Evolutionary conservation across 2,888 invertebrate genomes (phyloP), one percentile per base, ranked within the genome.

Genomic region (Andrena hattorfiana): DNA sequence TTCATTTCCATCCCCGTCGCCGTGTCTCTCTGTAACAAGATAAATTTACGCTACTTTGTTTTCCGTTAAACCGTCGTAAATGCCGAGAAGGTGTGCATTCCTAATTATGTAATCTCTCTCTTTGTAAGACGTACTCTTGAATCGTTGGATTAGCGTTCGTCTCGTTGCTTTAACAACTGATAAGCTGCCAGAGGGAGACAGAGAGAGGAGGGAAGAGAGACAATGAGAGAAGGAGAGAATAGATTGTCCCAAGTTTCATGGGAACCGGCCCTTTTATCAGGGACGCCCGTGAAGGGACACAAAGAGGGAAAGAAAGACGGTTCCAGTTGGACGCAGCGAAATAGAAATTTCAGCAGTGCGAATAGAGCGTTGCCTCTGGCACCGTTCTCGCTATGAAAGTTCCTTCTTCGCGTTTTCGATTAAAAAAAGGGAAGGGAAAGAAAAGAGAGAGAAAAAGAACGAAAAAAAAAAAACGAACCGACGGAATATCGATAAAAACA

Each of bases 181-280:
- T 83, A 78, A 85, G 85, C 68, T 74, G 66, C 64, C 28, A 62
- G 73, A 54, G 64, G 60, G 26, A 59, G 66, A 20, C 32, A 80
- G 13, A 23, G 48, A 1, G 26, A 4, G 54, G 20, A 51, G 20
- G 51, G 20, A 51, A 51, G 7, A 20, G 8, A 20, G 20, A 23
- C 2, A 54, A 10, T 8, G 23, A 20, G 51, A 20, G n/a, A 20
- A 51, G 8, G 51, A 20, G 54, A 23, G 74, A 73, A 84, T 77
- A 86, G 87, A 77, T 86, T 86, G 83, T 84, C 66, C 78, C 74
- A 71, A 72, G 74, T 77, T 82, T 49, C 80, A 59, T 60, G 77
- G 72, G 62, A 60, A 63, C 70, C 60, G 54, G 23, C 71, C 79
- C 71, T 80, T 77, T 86, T 80, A 83, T 83, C 73, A 51, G 48